Evolutionary conservation across 2,888 invertebrate species (phyloP), one percentile per base, ranked within the genome.

Genomic region (Drosophila conformis): DNA sequence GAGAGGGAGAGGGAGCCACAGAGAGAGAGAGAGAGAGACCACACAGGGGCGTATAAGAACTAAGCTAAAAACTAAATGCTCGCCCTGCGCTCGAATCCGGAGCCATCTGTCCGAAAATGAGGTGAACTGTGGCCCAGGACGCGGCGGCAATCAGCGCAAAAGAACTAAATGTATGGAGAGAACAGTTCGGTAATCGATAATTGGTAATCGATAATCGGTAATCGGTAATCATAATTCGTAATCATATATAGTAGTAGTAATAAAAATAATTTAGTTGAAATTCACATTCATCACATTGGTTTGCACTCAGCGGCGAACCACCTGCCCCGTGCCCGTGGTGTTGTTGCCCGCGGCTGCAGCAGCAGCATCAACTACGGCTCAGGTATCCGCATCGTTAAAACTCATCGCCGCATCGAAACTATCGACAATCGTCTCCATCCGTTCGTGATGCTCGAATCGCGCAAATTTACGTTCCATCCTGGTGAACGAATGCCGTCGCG

Each of bases 221-320:
- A 78, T 78, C 61, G 42, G 65, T 79, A 79, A 82, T 76, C 63
- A 67, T 79, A 76, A 60, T 76, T 67, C 66, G 65, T 72, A 73
- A 73, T 83, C 69, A 80, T 84, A 82, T 82, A 83, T 76, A 74
- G 65, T 73, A 77, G 87, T 88, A 89, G 80, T 74, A 86, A 80
- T 89, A 88, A 82, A 88, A 89, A 88, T 89, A 89, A 87, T 89
- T 87, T 90, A 88, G 90, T 90, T 89, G 90, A 91, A 89, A 89
- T 90, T 89, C 91, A 89, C 89, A 91, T 87, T 91, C 89, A 89
- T 89, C 89, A 89, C 89, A 89, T 91, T 91, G 91, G 89, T 87
- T 87, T 87, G 85, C 90, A 78, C 81, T 76, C 69, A 72, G 81
- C 80, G 76, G 73, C 77, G 73, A 82, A 79, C 84, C 84, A 76